Base-by-base conservation (phyloP, 2,888 invertebrate genomes). In the Dugesia japonica region DNA sequence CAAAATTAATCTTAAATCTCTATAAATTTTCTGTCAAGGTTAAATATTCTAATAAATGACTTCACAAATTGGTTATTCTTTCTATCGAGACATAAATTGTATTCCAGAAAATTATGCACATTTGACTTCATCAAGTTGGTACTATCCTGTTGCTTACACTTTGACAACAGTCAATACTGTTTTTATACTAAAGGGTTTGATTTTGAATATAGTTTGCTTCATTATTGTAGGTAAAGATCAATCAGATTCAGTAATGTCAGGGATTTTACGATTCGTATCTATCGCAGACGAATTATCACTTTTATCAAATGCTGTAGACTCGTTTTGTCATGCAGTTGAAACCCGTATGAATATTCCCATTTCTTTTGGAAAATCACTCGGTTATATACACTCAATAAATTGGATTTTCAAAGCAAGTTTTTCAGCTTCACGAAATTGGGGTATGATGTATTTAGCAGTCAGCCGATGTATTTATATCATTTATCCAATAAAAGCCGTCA, bases 331-430 rank as follows among this genome's bases (percentile, higher is more conserved):
- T 56, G 17, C 17, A 9, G 23, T 23, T 23, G 56, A 56, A 56
- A 56, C 56, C 23, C 56, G 56, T 1, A n/a, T 20, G 7, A 56
- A 56, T n/a, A 56, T 9, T 56, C 23, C 56, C 17, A 56, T 56
- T n/a, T n/a, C n/a, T 4, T 13, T 56, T 9, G 17, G 56, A 4
- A 56, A 56, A 56, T 7, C n/a, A 4, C 7, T 56, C 4, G 56
- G 56, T 13, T 56, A 56, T 56, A 56, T 56, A 4, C 72, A 72
- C 20, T 31, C 72, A 23, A 27, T 72, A n/a, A 72, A 72, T 31
- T 72, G 72, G 72, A 72, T 27, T 4, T 72, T 72, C n/a, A 72
- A 72, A 72, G 72, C 72, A 33, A 72, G 28, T 72, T 72, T 31
- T 31, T 4, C 31, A 33, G 72, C 72, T 23, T 28, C 31, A 13